Evolutionary conservation across 2,888 invertebrate genomes (phyloP).

Genomic region (Cephus pygmeus): DNA sequence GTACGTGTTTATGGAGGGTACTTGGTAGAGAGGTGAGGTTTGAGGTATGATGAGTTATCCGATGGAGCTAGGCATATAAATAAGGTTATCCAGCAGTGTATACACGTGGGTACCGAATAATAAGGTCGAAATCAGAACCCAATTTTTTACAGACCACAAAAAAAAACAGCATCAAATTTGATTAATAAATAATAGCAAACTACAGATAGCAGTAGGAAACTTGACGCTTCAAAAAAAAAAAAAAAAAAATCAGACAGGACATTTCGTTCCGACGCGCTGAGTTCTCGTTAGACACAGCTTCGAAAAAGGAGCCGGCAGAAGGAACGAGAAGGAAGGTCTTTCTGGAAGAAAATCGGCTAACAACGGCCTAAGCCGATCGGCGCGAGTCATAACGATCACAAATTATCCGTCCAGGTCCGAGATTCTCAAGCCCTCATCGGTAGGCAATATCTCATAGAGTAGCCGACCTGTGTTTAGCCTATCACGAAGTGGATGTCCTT

Average conservation of each 20-base stretch:
- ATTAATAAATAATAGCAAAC: background rate
- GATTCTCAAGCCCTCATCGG: conserved; percentile 26
- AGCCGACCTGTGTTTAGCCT: conserved; percentile 57
- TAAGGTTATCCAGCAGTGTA: conserved; percentile 30
- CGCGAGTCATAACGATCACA: conserved; percentile 45
- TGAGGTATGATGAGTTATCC: conserved; percentile 44
- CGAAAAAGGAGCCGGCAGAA: background rate
- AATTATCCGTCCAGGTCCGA: conserved; percentile 45
- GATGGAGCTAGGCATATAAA: conserved; percentile 38
- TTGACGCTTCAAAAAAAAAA: background rate
- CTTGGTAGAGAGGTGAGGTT: conserved; percentile 29
- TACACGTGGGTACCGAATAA: conserved; percentile 23
- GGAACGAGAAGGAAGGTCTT: background rate
- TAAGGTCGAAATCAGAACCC: conserved; percentile 25
- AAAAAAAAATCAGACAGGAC: background rate
- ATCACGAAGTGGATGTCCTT: conserved; percentile 61
- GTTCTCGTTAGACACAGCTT: background rate
- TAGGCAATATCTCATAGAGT: conserved; percentile 50
- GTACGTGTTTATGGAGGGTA: conserved; percentile 5
- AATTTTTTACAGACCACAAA: background rate
- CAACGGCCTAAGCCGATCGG: conserved; percentile 23
- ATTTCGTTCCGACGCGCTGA: background rate
- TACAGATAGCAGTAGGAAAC: background rate
- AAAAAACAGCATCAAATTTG: background rate
- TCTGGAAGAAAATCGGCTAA: background rate